Evolutionary conservation across 2,888 invertebrate species (phyloP).

Genomic region (Sussaba pulchella): DNA sequence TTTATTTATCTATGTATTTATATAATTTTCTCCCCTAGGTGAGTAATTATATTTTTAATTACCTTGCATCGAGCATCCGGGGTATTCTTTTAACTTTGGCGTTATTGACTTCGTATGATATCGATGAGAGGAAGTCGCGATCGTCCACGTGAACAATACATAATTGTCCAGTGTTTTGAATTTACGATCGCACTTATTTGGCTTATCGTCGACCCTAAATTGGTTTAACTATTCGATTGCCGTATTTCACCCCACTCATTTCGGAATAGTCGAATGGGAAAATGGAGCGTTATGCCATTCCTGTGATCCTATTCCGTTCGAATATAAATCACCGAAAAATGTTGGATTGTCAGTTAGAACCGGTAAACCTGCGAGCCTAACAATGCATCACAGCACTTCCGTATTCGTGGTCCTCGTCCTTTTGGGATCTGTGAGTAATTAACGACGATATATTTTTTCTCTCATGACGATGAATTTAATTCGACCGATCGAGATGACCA

Average conservation of each 20-base stretch:
- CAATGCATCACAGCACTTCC: no score
- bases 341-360: no score
- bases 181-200: not conserved
- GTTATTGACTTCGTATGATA: constrained; percentile 6
- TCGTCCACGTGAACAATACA: constrained; percentile 32
- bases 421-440: no score
- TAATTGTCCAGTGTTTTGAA: not conserved
- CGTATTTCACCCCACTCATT: constrained; percentile 38
- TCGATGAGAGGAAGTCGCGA: constrained; percentile 17
- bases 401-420: no score
- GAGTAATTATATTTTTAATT: constrained; percentile 22
- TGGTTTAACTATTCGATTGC: constrained; percentile 33
- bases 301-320: no score
- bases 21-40: no score
- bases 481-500: no score
- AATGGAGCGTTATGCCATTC: not conserved
- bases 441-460: no score
- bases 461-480: no score
- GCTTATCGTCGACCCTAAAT: constrained; percentile 24
- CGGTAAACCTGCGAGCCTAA: no score
- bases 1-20: constrained; percentile 47
- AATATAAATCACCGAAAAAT: constrained; percentile 29
- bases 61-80: constrained; percentile 37
- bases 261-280: not conserved
- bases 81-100: constrained; percentile 26